These are phyloP conservation scores for Sphenodon punctatus DNA, from an alignment of 2,797 vertebrate genomes.

Conservation along the genomic window DNA sequence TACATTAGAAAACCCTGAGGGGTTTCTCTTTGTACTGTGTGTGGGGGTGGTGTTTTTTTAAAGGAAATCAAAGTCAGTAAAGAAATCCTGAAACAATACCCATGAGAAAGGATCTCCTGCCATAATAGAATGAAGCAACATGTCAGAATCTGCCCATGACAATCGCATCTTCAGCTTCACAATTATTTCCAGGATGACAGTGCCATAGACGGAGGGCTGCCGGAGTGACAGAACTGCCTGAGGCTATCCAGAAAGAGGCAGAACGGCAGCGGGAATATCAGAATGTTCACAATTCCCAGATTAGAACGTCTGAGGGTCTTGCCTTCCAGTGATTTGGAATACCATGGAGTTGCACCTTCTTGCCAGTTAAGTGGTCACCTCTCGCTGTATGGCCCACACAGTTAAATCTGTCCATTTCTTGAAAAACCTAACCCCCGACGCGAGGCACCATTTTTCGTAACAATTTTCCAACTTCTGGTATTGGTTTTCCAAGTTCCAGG, in stretches of 20 bases:
- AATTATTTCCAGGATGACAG: slow-evolving; percentile 32
- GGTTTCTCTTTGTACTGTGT: neutral
- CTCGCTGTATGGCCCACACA: too few species aligned
- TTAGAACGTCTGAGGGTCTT: too few species aligned
- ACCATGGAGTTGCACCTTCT: too few species aligned
- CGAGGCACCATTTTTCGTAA: too few species aligned
- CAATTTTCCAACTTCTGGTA: too few species aligned
- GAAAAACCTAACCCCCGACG: too few species aligned
- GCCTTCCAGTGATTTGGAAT: too few species aligned
- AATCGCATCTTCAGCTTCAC: slow-evolving; percentile 21
- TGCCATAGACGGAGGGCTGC: neutral
- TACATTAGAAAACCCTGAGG: neutral
- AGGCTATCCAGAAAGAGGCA: neutral
- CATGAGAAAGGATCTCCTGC: slow-evolving; percentile 11
- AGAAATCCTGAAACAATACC: slow-evolving; percentile 37
- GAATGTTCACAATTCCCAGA: neutral
- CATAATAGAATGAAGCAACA: slow-evolving; percentile 43
- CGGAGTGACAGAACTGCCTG: neutral
- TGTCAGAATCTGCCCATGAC: slow-evolving; percentile 32
- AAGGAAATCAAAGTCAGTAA: slow-evolving; percentile 32
- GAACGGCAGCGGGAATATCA: neutral
- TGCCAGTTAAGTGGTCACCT: too few species aligned
- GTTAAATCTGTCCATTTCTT: too few species aligned
- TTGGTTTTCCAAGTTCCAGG: too few species aligned
- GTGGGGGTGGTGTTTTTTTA: neutral